phyloP scores from a whole-genome alignment of 2,113 vertebrate genomes.

The Hiodon alosoides region DNA sequence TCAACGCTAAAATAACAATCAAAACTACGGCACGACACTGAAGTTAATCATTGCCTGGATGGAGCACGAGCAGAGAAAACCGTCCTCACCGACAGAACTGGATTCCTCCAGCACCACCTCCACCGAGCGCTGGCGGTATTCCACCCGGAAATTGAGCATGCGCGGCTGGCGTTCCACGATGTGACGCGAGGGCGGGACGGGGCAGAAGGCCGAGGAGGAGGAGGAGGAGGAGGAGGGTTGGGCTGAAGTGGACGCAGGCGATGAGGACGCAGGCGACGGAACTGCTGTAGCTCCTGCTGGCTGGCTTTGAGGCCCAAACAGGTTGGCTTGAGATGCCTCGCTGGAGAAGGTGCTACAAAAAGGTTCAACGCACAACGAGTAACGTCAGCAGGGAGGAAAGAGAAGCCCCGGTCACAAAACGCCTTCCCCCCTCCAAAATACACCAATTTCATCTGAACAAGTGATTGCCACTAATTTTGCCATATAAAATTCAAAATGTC shows the following conservation, averaged over 20 bases:
- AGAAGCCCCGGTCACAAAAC: background rate
- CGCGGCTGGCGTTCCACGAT: conserved; percentile 90
- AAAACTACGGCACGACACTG: no score
- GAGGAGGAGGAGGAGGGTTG: conserved; percentile 73
- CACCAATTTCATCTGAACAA: no score
- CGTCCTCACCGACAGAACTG: conserved; percentile 83
- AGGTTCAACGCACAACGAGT: conserved; percentile 23
- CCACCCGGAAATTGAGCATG: conserved; percentile 93
- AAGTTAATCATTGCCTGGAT: background rate
- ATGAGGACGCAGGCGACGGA: conserved; percentile 48
- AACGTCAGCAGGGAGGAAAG: background rate
- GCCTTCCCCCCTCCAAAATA: no score
- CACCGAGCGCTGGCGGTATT: conserved; percentile 88
- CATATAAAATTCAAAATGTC: no score
- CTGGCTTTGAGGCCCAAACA: conserved; percentile 53
- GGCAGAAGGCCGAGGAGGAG: conserved; percentile 82
- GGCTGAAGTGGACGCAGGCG: conserved; percentile 62
- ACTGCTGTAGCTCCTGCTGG: conserved; percentile 42
- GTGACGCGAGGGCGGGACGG: conserved; percentile 77
- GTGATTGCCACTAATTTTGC: no score
- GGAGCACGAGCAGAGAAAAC: background rate
- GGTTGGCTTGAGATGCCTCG: conserved; percentile 68
- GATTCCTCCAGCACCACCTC: conserved; percentile 93
- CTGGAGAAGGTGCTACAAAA: conserved; percentile 71
- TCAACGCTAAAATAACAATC: no score